These are phyloP conservation scores for Sphaerodactylus townsendi DNA, from an alignment of 2,113 vertebrate genomes.

Conservation along the genomic window DNA sequence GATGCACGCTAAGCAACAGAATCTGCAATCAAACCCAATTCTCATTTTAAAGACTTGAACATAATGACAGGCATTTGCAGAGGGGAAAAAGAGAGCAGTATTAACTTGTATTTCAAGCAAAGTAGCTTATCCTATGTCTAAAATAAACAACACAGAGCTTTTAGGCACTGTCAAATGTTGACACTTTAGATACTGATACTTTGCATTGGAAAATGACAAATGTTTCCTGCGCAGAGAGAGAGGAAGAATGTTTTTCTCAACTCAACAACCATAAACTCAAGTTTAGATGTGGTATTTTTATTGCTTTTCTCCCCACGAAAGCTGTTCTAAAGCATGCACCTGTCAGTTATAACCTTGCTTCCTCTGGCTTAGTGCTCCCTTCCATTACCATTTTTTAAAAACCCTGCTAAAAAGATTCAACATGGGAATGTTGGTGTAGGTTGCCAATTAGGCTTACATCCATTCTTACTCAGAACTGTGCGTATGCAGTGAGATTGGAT, in stretches of 20 bases:
- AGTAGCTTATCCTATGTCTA: conserved; percentile 18
- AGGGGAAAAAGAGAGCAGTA: background rate
- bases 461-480: conserved; percentile 41
- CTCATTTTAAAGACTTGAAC: conserved; percentile 6
- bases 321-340: conserved; percentile 24
- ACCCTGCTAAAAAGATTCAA: conserved; percentile 18
- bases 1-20: background rate
- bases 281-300: background rate
- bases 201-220: conserved; percentile 28
- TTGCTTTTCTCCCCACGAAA: conserved; percentile 18
- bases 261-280: conserved; percentile 32
- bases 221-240: conserved; percentile 30
- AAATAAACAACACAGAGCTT: background rate
- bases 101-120: conserved; percentile 8
- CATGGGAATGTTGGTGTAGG: conserved; percentile 24
- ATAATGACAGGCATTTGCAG: background rate
- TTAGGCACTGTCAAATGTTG: conserved; percentile 12
- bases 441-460: conserved; percentile 45
- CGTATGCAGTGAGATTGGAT: conserved; percentile 42
- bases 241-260: conserved; percentile 38
- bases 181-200: conserved; percentile 37
- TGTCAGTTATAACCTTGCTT: conserved; percentile 31
- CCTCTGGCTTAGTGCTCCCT: conserved; percentile 9
- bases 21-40: conserved; percentile 11
- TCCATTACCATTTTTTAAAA: conserved; percentile 16